These are phyloP conservation scores for Pachyramphus minor DNA, from an alignment of 2,113 vertebrate genomes.

Conservation along the genomic window DNA sequence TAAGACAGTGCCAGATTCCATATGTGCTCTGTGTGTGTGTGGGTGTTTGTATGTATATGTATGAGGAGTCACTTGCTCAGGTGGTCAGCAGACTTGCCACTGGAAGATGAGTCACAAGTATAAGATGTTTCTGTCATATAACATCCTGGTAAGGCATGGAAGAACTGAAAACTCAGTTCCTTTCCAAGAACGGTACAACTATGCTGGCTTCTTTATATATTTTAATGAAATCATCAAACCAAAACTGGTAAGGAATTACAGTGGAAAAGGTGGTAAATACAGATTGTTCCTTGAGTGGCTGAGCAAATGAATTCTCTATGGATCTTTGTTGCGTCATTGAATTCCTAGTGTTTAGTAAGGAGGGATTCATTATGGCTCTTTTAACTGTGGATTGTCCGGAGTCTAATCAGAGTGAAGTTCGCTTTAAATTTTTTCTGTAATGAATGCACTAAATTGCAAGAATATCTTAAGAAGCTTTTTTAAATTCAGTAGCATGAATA, in stretches of 20 bases:
- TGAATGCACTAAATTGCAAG: not conserved
- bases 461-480: not conserved
- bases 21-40: not conserved
- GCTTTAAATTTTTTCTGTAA: not conserved
- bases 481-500: not conserved
- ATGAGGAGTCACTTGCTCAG: not conserved
- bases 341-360: not conserved
- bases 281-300: not conserved
- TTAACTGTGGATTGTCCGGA: not conserved
- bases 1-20: not conserved
- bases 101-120: not conserved
- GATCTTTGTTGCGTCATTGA: not conserved
- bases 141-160: not conserved
- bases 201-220: not conserved
- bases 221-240: not conserved
- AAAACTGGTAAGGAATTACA: not conserved
- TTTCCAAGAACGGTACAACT: not conserved
- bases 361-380: not conserved
- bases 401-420: not conserved
- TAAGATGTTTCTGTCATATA: not conserved
- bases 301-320: not conserved
- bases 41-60: not conserved
- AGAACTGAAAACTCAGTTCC: not conserved
- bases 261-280: not conserved
- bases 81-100: not conserved